Conservation (phyloP, 2,113 vertebrate genomes). For the Amphiprion ocellaris region DNA sequence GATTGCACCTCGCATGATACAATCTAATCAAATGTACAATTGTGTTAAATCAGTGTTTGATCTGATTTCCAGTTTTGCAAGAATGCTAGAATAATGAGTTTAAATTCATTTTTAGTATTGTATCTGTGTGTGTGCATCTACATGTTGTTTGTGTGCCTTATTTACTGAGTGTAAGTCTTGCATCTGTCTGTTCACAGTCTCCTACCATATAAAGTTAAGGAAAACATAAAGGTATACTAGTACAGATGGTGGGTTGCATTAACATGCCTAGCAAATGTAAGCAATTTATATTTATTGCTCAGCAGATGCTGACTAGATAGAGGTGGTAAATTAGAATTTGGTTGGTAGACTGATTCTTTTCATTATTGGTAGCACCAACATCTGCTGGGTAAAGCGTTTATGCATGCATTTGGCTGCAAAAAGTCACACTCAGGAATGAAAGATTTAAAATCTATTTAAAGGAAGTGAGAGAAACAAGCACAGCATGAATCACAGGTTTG, state of each 20-base stretch:
- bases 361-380: conserved; percentile 78
- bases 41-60: neutral
- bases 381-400: conserved; percentile 72
- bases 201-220: conserved; percentile 21
- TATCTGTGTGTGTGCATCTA: conserved; percentile 6
- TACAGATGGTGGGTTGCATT: conserved; percentile 79
- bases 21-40: conserved; percentile 8
- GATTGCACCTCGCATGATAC: neutral
- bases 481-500: conserved; percentile 47
- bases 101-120: neutral
- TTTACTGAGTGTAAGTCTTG: conserved; percentile 18
- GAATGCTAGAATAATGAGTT: neutral
- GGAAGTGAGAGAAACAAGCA: conserved; percentile 2
- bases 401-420: conserved; percentile 56
- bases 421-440: conserved; percentile 58
- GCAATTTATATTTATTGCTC: conserved; percentile 82
- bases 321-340: conserved; percentile 79
- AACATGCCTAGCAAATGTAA: conserved; percentile 74
- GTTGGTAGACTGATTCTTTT: conserved; percentile 80
- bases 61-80: neutral
- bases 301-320: conserved; percentile 81
- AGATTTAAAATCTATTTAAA: conserved; percentile 63
- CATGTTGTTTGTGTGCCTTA: conserved; percentile 2
- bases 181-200: conserved; percentile 32
- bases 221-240: conserved; percentile 53